Percentiles rank a stretch among this genome's conserved stretches.
These are phyloP conservation scores for Ecdyonurus torrentis DNA, from an alignment of 2,888 invertebrate genomes.

Conservation along the genomic window DNA sequence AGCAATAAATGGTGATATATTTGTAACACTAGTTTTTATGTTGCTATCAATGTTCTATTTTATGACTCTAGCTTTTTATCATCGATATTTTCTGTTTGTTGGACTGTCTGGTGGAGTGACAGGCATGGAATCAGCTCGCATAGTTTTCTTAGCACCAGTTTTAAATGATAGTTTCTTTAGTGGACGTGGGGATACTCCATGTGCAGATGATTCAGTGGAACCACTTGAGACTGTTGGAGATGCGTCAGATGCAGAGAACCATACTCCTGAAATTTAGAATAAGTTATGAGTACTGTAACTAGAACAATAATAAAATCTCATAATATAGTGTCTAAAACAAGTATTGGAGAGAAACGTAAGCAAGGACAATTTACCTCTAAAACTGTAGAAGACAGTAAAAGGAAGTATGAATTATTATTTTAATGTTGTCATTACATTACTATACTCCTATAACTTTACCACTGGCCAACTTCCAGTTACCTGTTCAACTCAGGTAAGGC, in stretches of 20 bases:
- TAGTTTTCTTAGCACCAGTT: constrained; percentile 22
- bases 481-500: no score
- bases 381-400: no score
- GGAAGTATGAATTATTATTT: no score
- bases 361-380: no score
- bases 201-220: constrained; percentile 15
- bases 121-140: constrained; percentile 13
- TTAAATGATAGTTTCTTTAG: constrained; percentile 49
- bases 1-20: no score
- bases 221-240: constrained; percentile 6
- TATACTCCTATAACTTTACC: no score
- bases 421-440: no score
- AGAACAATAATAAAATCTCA: constrained; percentile 22
- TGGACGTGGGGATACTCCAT: constrained; percentile 48
- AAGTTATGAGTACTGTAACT: constrained; percentile 36
- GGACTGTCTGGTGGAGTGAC: constrained; percentile 20
- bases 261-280: constrained; percentile 27
- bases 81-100: constrained; percentile 16
- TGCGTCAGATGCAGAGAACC: constrained; percentile 27
- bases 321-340: neutral
- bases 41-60: no score
- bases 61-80: no score
- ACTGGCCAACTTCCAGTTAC: no score
- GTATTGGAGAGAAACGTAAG: no score
- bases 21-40: no score